These are phyloP conservation scores for Leptopilina boulardi DNA, from an alignment of 1,140 invertebrate species.

Conservation along the genomic window DNA sequence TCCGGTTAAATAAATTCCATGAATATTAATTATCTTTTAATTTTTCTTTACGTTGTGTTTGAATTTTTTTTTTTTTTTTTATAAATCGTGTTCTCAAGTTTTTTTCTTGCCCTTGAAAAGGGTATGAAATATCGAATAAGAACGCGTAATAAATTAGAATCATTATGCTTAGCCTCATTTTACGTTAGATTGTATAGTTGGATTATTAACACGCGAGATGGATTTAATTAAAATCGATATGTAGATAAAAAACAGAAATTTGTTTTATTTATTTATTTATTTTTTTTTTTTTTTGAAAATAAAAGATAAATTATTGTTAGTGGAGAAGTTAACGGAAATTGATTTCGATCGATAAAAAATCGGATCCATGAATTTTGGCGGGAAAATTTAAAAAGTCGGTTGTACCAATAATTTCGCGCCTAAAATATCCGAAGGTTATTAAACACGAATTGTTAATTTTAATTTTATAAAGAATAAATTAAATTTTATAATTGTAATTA, in stretches of 20 bases:
- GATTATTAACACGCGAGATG: neutral
- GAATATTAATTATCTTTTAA: conserved; percentile 1
- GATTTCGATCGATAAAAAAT: no score
- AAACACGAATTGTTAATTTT: no score
- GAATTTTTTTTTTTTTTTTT: neutral
- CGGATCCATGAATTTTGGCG: neutral
- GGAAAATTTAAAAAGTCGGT: no score
- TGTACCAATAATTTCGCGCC: no score
- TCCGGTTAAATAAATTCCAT: conserved; percentile 17
- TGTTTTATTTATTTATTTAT: neutral
- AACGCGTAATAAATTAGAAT: neutral
- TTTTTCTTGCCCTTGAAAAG: neutral
- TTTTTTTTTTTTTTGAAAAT: no score
- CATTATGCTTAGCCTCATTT: neutral
- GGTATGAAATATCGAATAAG: neutral
- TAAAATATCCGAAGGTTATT: no score
- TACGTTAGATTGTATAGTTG: neutral
- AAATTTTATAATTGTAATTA: no score
- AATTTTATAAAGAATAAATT: no score
- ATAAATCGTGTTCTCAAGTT: neutral
- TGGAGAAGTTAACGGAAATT: no score
- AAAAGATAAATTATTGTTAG: no score
- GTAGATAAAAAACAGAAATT: neutral
- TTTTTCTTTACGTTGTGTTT: neutral
- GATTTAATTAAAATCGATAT: neutral